These are phyloP conservation scores for Luidia sarsii DNA, from an alignment of 53 echinoderm and acorn worm species.

Conservation along the genomic window DNA sequence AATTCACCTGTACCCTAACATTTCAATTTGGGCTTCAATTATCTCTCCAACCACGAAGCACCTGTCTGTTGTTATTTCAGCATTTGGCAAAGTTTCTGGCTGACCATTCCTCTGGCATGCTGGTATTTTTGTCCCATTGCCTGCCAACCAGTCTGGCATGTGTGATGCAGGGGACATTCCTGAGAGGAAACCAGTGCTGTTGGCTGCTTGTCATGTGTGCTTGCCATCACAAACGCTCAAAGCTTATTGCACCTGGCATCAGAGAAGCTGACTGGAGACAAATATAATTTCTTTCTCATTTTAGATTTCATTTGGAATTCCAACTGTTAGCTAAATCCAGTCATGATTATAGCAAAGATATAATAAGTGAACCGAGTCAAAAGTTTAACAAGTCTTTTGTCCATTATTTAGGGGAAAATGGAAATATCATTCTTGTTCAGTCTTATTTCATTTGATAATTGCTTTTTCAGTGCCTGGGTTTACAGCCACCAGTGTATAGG, in stretches of 20 bases:
- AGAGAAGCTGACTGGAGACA: conserved; percentile 13
- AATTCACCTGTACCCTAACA: conserved; percentile 53
- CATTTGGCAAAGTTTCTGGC: conserved; percentile 24
- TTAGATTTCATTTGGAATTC: conserved; percentile 18
- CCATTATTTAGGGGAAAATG: background rate
- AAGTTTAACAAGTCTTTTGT: background rate
- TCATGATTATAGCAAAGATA: too few species aligned
- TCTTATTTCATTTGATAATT: too few species aligned
- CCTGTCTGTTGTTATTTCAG: conserved; percentile 52
- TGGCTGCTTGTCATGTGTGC: conserved; percentile 32
- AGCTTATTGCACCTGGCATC: conserved; percentile 46
- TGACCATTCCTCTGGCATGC: conserved; percentile 24
- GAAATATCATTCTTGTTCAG: too few species aligned
- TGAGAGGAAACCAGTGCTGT: background rate
- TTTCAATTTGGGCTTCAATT: conserved; percentile 55
- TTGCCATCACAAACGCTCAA: conserved; percentile 21
- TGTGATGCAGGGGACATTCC: too few species aligned
- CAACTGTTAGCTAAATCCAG: too few species aligned
- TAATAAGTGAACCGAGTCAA: too few species aligned
- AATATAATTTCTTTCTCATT: conserved; percentile 20
- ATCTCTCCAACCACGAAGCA: conserved; percentile 52
- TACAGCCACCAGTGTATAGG: too few species aligned
- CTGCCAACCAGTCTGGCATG: background rate
- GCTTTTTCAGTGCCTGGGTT: too few species aligned
- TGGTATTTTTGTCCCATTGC: conserved; percentile 22